These are phyloP conservation scores for Drosophila serrata DNA, from an alignment of 1,140 invertebrate species.

Conservation along the genomic window DNA sequence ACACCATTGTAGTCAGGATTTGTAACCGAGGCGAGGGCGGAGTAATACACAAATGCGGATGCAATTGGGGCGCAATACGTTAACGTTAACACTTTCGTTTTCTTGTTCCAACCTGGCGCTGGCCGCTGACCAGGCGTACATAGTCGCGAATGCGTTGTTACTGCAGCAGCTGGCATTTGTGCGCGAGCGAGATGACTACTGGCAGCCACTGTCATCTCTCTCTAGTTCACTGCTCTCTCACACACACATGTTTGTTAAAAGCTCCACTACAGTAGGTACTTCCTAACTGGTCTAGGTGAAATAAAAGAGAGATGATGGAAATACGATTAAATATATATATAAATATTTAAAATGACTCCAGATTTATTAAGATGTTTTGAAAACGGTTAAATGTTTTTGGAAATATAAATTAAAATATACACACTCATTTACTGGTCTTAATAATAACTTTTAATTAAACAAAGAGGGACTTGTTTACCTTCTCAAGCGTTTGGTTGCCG, in stretches of 20 bases:
- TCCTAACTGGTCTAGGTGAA: neutral
- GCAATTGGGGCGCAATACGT: too few species aligned
- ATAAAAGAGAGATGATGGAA: neutral
- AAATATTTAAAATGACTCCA: too few species aligned
- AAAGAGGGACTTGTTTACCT: too few species aligned
- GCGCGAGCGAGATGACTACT: slow-evolving; percentile 2
- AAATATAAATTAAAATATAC: too few species aligned
- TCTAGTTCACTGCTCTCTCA: slow-evolving; percentile 1
- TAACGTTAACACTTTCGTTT: slow-evolving; percentile 81
- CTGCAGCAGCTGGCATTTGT: slow-evolving; percentile 7
- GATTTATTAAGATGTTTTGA: too few species aligned
- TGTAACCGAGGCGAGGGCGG: too few species aligned
- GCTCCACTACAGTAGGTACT: slow-evolving; percentile 12
- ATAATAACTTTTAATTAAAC: neutral
- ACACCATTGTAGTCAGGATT: too few species aligned
- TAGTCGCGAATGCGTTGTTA: slow-evolving; percentile 33
- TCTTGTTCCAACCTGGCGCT: slow-evolving; percentile 85
- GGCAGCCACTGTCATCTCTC: slow-evolving; percentile 21
- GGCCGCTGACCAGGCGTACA: slow-evolving; percentile 83
- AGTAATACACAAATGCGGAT: too few species aligned
- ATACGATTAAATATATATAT: neutral
- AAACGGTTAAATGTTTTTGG: too few species aligned
- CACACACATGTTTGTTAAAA: neutral
- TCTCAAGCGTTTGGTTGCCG: too few species aligned
- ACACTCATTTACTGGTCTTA: neutral